Conservation (phyloP, 2,888 invertebrate genomes). For the Sesia bembeciformis region DNA sequence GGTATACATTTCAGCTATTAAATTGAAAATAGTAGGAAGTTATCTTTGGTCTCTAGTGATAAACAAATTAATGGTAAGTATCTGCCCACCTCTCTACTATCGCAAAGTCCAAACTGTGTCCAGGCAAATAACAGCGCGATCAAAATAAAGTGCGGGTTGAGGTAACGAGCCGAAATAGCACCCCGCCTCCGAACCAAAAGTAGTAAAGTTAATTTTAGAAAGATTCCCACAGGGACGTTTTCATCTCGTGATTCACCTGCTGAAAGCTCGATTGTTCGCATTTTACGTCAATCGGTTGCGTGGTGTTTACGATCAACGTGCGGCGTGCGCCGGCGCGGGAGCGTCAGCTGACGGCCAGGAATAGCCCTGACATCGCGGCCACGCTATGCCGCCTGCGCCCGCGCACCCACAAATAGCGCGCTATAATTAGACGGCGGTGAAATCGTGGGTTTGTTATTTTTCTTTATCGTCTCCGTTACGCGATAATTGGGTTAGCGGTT, state of each 20-base stretch:
- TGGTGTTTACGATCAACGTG: conserved; percentile 57
- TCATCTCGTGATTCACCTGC: conserved; percentile 70
- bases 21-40: too few species aligned
- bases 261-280: conserved; percentile 71
- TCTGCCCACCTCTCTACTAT: too few species aligned
- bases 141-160: conserved; percentile 60
- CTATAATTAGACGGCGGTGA: conserved; percentile 72
- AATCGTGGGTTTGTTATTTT: conserved; percentile 76
- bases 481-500: conserved; percentile 73
- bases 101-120: neutral
- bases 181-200: conserved; percentile 72
- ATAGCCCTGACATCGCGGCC: conserved; percentile 72
- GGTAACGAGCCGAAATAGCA: conserved; percentile 62
- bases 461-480: conserved; percentile 73
- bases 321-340: conserved; percentile 34
- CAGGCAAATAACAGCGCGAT: conserved; percentile 34
- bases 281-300: conserved; percentile 71
- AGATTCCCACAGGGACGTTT: conserved; percentile 63
- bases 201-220: conserved; percentile 69
- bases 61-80: too few species aligned
- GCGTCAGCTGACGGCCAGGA: conserved; percentile 72
- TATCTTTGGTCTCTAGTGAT: too few species aligned
- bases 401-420: conserved; percentile 69
- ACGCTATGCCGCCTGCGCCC: conserved; percentile 71
- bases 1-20: too few species aligned